Evolutionary conservation across 2,888 invertebrate species (phyloP), one percentile per base, ranked within the genome.

Genomic region (Drosophila austrosaltans): DNA sequence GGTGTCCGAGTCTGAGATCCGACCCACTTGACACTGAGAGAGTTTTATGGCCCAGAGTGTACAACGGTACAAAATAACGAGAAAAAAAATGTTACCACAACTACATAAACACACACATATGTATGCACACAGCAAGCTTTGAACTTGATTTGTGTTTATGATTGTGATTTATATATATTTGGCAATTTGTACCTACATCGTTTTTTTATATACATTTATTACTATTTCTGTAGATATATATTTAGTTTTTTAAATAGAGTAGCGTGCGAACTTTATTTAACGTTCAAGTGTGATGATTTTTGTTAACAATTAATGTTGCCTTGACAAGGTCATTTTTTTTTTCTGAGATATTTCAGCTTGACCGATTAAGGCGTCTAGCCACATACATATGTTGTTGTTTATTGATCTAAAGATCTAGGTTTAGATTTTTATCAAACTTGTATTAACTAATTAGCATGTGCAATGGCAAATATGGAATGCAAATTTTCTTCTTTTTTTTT

Each of bases 261-360:
- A 53, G 70, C 66, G 60, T 68, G 73, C 44, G 69, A 75, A 68
- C 60, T 65, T 62, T 68, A 42, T 48, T 73, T 59, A 42, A 42
- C 57, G 63, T 61, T 59, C 32, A 59, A 53, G 44, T 63, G 56
- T 61, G 65, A 66, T 68, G 22, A 72, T 48, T 53, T 66, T 61
- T 65, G 69, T 67, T 57, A 30, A 67, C 59, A 39, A 57, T 48
- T 58, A 20, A 5, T n/a, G 44, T 22, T 62, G 64, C 79, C 76
- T 78, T 81, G 88, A 16, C 79, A 83, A 83, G 81, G 88, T 75
- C 79, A 8, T 32, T n/a, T 65, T 32, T 65, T 32, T 10, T 48
- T 32, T 16, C 16, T 16, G 16, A 16, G 16, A 0, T 16, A 16
- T 16, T 16, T 16, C 16, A 68, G 57, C 57, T 56, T 44, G 69